phyloP scores from a whole-genome alignment of 2,113 vertebrate genomes.

The Oncorhynchus keta region DNA sequence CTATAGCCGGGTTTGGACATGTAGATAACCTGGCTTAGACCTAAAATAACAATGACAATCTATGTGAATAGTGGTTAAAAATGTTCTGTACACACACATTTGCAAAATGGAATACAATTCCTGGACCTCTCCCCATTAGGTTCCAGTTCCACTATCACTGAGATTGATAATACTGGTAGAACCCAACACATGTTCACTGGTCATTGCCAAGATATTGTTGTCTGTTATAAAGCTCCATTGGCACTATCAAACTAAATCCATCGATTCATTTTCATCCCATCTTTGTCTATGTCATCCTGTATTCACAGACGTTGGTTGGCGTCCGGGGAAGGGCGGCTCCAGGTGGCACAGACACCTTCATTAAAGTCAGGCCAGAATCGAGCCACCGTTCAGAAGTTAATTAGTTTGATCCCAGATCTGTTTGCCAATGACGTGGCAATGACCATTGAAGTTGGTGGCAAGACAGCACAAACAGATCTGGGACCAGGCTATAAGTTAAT shows the following conservation, averaged over 20 bases:
- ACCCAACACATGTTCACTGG: neutral
- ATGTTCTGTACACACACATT: neutral
- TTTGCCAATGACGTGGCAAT: neutral
- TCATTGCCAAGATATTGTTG: neutral
- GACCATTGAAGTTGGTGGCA: too few relatives aligned
- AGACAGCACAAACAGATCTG: too few relatives aligned
- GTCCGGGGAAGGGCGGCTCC: constrained; percentile 22
- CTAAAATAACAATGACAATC: neutral
- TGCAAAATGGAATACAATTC: neutral
- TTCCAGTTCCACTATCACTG: neutral
- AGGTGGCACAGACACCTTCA: neutral
- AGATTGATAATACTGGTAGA: neutral
- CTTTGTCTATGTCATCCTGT: neutral
- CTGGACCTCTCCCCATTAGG: neutral
- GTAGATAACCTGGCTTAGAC: constrained; percentile 3
- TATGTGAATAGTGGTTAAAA: constrained; percentile 24
- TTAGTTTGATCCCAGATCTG: neutral
- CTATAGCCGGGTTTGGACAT: neutral
- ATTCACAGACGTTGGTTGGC: constrained; percentile 44
- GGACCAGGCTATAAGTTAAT: too few relatives aligned
- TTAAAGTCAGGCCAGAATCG: neutral
- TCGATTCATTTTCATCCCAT: neutral
- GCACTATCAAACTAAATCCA: neutral
- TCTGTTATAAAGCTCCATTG: neutral
- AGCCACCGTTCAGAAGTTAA: neutral